Percentiles rank a stretch among this genome's conserved stretches.
Evolutionary conservation across 2,113 vertebrate species (phyloP).

Genomic region (Herpailurus yagouaroundi): DNA sequence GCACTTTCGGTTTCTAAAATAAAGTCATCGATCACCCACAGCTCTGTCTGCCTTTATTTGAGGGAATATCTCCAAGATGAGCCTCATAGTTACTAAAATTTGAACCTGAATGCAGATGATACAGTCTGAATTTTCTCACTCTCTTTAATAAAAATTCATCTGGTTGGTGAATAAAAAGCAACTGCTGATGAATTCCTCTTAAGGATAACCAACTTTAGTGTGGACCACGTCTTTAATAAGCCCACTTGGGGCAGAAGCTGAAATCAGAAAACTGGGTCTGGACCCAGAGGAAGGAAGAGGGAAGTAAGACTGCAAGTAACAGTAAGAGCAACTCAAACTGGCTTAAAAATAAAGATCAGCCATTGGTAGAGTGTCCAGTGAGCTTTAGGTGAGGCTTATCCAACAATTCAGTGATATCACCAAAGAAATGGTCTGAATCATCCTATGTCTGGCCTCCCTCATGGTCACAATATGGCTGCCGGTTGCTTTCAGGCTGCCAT

Average conservation of each 20-base stretch:
- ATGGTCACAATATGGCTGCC: background rate
- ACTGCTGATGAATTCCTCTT: background rate
- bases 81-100: background rate
- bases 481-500: background rate
- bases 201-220: background rate
- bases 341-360: background rate
- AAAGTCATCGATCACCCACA: background rate
- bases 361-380: background rate
- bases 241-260: background rate
- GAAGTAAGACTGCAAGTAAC: background rate
- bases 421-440: background rate
- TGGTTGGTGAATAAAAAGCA: constrained; percentile 1
- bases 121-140: background rate
- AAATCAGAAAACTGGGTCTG: background rate
- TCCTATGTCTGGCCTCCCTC: background rate
- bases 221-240: background rate
- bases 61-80: background rate
- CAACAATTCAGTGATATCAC: background rate
- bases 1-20: background rate
- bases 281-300: background rate
- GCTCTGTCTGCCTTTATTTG: background rate
- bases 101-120: background rate
- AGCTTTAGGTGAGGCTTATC: background rate
- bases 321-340: background rate
- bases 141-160: background rate